phyloP scores from a whole-genome alignment of 2,888 invertebrate species.

The Drosophila antonietae region DNA sequence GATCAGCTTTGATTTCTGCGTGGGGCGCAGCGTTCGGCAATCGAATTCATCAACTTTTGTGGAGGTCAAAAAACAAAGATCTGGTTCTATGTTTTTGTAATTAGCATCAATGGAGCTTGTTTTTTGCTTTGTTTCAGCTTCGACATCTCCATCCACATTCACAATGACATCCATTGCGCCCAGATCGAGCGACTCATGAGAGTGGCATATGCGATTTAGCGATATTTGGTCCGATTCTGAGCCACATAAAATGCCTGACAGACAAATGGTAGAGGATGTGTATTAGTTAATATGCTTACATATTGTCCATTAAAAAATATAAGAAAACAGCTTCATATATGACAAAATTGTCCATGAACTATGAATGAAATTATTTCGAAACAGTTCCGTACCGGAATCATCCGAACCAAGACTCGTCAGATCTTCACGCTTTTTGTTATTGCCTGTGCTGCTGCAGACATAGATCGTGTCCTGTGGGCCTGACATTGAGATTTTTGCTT shows the following conservation, averaged over 20 bases:
- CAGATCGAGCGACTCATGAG: conserved; percentile 91
- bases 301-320: conserved; percentile 6
- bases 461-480: conserved; percentile 47
- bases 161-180: conserved; percentile 86
- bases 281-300: conserved; percentile 23
- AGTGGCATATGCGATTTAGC: conserved; percentile 86
- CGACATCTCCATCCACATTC: conserved; percentile 86
- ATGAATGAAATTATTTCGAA: background rate
- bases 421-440: conserved; percentile 85
- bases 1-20: conserved; percentile 19
- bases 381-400: conserved; percentile 85
- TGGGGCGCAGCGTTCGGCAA: background rate
- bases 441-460: conserved; percentile 59
- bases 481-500: background rate
- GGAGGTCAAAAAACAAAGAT: conserved; percentile 82
- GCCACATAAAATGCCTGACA: conserved; percentile 86
- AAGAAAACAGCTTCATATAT: conserved; percentile 15
- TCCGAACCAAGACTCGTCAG: conserved; percentile 87
- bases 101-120: conserved; percentile 84
- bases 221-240: conserved; percentile 85
- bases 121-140: conserved; percentile 86
- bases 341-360: background rate
- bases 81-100: conserved; percentile 82
- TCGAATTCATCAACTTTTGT: conserved; percentile 58
- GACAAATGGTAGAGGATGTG: background rate